Percentiles rank a stretch among this genome's conserved stretches.
phyloP scores from a whole-genome alignment of 2,113 vertebrate species.

The Glaucidium brasilianum region DNA sequence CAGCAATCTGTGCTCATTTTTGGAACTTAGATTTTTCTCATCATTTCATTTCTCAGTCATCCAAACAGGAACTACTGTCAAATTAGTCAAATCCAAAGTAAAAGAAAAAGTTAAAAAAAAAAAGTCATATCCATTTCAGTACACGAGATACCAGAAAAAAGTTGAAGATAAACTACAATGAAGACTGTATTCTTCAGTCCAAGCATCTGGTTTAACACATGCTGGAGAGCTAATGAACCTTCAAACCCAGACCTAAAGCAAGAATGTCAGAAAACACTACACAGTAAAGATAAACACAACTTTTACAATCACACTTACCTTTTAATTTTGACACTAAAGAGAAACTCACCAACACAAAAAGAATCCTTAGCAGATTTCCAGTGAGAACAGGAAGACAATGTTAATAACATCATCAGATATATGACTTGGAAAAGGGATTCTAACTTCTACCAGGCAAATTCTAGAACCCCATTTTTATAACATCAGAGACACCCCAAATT shows the following conservation, averaged over 20 bases:
- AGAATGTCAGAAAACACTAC: not conserved
- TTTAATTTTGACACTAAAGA: not conserved
- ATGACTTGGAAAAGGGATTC: not conserved
- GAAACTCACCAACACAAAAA: not conserved
- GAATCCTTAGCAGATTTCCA: not conserved
- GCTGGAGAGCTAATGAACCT: not conserved
- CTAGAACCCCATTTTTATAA: not conserved
- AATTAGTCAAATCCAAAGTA: not conserved
- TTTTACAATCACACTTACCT: not conserved
- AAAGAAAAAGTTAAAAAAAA: not conserved
- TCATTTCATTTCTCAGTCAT: not conserved
- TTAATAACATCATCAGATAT: not conserved
- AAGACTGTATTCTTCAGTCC: not conserved
- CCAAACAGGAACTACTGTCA: not conserved
- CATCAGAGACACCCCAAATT: not conserved
- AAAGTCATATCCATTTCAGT: not conserved
- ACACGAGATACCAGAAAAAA: not conserved
- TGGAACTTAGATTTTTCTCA: not conserved
- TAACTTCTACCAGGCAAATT: not conserved
- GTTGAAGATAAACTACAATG: not conserved
- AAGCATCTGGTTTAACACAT: not conserved
- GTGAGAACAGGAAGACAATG: not conserved
- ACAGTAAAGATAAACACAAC: not conserved
- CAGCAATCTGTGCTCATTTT: not conserved
- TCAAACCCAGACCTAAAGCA: not conserved